These are phyloP conservation scores for Chaenogobius annularis DNA, from an alignment of 2,113 vertebrate species.

Conservation along the genomic window DNA sequence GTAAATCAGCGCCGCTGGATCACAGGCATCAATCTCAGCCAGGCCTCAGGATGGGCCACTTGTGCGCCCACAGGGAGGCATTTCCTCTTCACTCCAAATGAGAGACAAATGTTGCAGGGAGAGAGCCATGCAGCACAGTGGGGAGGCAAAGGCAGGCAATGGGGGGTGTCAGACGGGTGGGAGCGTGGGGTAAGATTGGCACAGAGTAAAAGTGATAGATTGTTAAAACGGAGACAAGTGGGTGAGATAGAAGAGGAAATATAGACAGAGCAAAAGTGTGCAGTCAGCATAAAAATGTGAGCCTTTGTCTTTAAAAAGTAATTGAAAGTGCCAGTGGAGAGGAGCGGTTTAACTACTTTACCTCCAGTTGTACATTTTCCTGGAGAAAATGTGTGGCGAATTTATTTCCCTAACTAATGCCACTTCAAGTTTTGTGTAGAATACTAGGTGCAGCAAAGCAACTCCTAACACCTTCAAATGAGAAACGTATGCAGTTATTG, in stretches of 20 bases:
- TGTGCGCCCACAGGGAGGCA: slow-evolving; percentile 67
- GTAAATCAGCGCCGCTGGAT: slow-evolving; percentile 79
- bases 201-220: slow-evolving; percentile 48
- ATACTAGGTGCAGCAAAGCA: neutral
- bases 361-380: slow-evolving; percentile 26
- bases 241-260: slow-evolving; percentile 23
- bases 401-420: neutral
- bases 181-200: slow-evolving; percentile 39
- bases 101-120: slow-evolving; percentile 69
- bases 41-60: slow-evolving; percentile 70
- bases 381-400: slow-evolving; percentile 9
- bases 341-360: slow-evolving; percentile 28
- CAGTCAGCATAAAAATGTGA: slow-evolving; percentile 42
- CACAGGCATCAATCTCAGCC: slow-evolving; percentile 77
- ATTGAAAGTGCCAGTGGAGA: slow-evolving; percentile 33
- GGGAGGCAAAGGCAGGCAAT: neutral
- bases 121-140: slow-evolving; percentile 23
- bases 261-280: slow-evolving; percentile 25
- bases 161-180: slow-evolving; percentile 14
- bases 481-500: neutral
- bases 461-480: neutral
- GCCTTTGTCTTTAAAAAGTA: slow-evolving; percentile 44
- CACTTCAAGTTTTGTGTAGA: neutral
- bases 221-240: slow-evolving; percentile 38
- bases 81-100: slow-evolving; percentile 70